Percentiles rank a stretch among this genome's conserved stretches.
These are phyloP conservation scores for Xanthostigma xanthostigma DNA, from an alignment of 2,888 invertebrate species.

Conservation along the genomic window DNA sequence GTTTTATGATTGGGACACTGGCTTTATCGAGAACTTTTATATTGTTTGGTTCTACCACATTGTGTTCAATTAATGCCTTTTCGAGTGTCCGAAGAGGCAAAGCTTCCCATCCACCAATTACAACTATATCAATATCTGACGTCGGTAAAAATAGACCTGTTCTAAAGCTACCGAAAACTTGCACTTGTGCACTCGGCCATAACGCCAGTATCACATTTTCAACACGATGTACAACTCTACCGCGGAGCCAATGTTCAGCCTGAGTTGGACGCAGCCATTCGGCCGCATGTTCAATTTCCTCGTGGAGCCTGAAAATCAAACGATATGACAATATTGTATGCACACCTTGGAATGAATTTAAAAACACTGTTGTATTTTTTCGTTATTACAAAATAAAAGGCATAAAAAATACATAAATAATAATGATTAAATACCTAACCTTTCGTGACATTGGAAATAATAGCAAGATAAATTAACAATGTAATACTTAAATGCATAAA, in stretches of 20 bases:
- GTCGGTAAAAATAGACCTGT: slow-evolving; percentile 96
- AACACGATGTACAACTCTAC: slow-evolving; percentile 80
- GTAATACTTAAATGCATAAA: neutral
- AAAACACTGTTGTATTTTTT: neutral
- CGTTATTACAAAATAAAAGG: neutral
- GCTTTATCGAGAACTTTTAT: slow-evolving; percentile 96
- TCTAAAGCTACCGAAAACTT: slow-evolving; percentile 95
- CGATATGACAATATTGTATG: neutral
- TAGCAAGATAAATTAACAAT: no score
- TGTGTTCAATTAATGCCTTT: slow-evolving; percentile 74
- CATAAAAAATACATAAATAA: neutral
- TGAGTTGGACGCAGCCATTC: slow-evolving; percentile 86
- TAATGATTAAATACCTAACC: neutral
- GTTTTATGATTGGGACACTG: slow-evolving; percentile 95
- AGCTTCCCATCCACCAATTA: slow-evolving; percentile 74
- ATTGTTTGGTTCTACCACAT: slow-evolving; percentile 76
- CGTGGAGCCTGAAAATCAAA: slow-evolving; percentile 57
- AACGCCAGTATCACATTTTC: slow-evolving; percentile 71
- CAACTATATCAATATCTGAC: slow-evolving; percentile 57
- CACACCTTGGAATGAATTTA: neutral
- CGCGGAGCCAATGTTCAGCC: slow-evolving; percentile 79
- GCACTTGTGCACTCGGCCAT: slow-evolving; percentile 89
- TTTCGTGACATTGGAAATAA: neutral
- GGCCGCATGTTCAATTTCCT: slow-evolving; percentile 96
- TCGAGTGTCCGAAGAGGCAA: slow-evolving; percentile 84